A percentile compares a stretch with the other conserved stretches of the same genome.
phyloP scores from a whole-genome alignment of 2,797 vertebrate genomes.

The Hephaestus fuliginosus region DNA sequence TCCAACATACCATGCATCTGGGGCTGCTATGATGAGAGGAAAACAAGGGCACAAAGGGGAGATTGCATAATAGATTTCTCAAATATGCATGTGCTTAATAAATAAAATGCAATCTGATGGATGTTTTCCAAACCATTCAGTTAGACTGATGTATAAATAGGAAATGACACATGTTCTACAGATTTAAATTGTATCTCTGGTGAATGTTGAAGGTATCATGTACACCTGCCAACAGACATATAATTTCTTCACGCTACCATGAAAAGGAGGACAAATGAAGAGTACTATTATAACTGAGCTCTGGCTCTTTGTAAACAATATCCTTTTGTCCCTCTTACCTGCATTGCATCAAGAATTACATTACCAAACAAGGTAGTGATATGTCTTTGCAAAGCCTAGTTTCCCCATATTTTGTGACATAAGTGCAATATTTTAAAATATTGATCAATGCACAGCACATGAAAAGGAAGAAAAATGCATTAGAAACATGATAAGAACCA shows the following conservation, averaged over 20 bases:
- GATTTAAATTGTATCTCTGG: slow-evolving; percentile 18
- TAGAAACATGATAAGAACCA: not conserved
- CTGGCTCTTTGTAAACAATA: not conserved
- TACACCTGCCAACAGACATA: slow-evolving; percentile 12
- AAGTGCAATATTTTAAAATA: not conserved
- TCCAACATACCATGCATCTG: slow-evolving; percentile 56
- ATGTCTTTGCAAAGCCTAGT: not conserved
- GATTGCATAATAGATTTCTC: slow-evolving; percentile 45
- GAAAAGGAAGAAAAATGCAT: not conserved
- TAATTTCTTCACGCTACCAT: not conserved
- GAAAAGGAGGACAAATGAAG: not conserved
- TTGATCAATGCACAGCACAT: not conserved
- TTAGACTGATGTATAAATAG: slow-evolving; percentile 21
- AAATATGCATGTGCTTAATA: slow-evolving; percentile 50
- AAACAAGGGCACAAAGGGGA: slow-evolving; percentile 62
- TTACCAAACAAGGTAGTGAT: not conserved
- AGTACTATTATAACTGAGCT: not conserved
- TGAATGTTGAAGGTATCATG: slow-evolving; percentile 20
- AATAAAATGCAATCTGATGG: slow-evolving; percentile 37
- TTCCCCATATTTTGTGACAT: not conserved
- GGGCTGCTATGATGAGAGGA: slow-evolving; percentile 41
- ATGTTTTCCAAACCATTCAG: slow-evolving; percentile 32
- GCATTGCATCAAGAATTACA: not conserved
- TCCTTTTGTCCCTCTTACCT: not conserved
- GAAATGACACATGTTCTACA: not conserved